Percentiles rank a stretch among this genome's conserved stretches.
Conservation (phyloP, 64 coral and sea anemone species). For the Stichodactyla helianthus region DNA sequence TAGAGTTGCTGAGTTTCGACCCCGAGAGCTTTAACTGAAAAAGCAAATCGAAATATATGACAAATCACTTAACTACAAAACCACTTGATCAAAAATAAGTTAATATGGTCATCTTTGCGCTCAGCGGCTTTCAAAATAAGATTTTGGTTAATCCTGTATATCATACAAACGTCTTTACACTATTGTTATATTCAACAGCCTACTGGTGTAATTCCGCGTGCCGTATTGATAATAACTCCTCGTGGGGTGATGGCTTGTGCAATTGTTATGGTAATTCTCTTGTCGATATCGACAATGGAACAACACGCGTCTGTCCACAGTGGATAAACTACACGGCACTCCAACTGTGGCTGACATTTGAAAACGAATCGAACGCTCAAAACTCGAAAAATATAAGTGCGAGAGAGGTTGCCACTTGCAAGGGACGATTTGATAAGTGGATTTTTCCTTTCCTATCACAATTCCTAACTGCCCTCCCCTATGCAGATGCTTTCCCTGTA, state of each 20-base stretch:
- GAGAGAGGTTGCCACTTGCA: not conserved
- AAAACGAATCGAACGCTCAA: not conserved
- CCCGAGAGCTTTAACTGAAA: not conserved
- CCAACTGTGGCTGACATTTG: slow-evolving; percentile 10
- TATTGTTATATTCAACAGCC: slow-evolving; percentile 13
- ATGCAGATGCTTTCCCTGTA: no score
- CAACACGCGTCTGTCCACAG: slow-evolving; percentile 27
- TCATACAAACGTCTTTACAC: slow-evolving; percentile 19
- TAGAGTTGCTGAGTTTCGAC: not conserved
- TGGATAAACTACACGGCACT: slow-evolving; percentile 16
- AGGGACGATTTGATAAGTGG: no score
- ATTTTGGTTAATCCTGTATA: slow-evolving; percentile 30
- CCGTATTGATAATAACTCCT: slow-evolving; percentile 38
- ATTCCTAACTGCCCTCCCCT: no score
- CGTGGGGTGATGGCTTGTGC: slow-evolving; percentile 51
- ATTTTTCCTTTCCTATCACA: no score
- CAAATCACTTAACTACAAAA: slow-evolving; percentile 3
- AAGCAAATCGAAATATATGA: not conserved
- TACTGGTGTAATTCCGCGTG: slow-evolving; percentile 66
- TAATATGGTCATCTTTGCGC: not conserved
- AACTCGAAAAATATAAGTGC: not conserved
- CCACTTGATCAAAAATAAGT: not conserved
- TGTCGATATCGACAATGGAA: slow-evolving; percentile 58
- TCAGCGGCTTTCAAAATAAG: slow-evolving; percentile 25
- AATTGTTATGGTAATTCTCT: slow-evolving; percentile 89